phyloP scores from a whole-genome alignment of 2,113 vertebrate genomes.

The Anarrhichthys ocellatus region DNA sequence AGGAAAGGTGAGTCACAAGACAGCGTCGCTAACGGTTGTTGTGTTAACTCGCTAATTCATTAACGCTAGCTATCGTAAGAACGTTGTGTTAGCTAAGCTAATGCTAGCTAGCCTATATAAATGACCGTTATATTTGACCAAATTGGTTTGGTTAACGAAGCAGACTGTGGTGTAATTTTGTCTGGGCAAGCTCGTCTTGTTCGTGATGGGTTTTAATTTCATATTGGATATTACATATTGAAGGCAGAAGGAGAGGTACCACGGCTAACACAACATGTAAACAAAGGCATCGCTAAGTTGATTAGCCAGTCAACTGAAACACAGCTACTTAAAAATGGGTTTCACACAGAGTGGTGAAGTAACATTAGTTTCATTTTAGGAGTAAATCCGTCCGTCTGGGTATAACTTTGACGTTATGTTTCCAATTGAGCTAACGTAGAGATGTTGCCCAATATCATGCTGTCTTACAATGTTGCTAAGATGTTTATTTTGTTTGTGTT shows the following conservation, averaged over 20 bases:
- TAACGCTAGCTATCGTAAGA: background rate
- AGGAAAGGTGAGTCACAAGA: constrained; percentile 54
- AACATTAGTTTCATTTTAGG: background rate
- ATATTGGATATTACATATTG: background rate
- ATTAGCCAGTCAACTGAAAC: background rate
- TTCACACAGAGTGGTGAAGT: background rate
- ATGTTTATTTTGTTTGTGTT: background rate
- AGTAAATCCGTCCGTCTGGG: too few species aligned
- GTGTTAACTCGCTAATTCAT: constrained; percentile 1
- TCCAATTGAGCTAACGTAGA: background rate
- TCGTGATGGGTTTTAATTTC: accelerated
- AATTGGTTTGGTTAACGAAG: background rate
- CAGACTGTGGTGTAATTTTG: accelerated
- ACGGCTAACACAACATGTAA: constrained; percentile 52
- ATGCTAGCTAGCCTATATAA: constrained; percentile 29
- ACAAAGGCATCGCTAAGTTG: constrained; percentile 49
- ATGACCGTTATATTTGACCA: background rate
- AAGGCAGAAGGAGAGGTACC: background rate
- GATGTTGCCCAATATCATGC: background rate
- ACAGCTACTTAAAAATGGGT: background rate
- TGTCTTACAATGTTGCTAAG: background rate
- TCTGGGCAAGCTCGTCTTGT: accelerated
- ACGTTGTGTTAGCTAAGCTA: background rate
- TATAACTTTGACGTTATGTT: background rate
- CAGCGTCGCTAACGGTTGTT: background rate